Conservation (phyloP, 2,888 invertebrate genomes). For the Harpalus rubripes region DNA sequence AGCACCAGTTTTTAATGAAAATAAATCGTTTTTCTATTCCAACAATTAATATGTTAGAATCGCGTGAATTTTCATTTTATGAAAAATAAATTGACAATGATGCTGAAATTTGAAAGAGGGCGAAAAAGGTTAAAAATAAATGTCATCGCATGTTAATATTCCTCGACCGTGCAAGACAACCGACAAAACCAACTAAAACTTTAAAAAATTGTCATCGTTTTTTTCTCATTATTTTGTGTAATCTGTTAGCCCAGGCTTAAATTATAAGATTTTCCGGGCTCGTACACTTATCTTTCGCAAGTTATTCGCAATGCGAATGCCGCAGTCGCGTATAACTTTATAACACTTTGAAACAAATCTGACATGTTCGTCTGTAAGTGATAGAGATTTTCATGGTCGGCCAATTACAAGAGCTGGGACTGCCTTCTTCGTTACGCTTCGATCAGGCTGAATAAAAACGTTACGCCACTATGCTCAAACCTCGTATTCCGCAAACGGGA, state of each 20-base stretch:
- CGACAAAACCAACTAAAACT: conserved; percentile 21
- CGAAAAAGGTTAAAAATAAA: conserved; percentile 12
- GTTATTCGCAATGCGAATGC: conserved; percentile 9
- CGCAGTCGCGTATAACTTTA: conserved; percentile 54
- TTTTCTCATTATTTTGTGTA: conserved; percentile 55
- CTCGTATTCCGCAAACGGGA: background rate
- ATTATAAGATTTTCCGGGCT: conserved; percentile 60
- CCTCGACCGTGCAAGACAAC: background rate
- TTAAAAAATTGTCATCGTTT: conserved; percentile 29
- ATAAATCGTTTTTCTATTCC: background rate
- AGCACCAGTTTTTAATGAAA: too few relatives aligned
- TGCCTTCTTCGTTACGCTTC: conserved; percentile 55
- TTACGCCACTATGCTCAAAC: conserved; percentile 21
- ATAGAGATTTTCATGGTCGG: conserved; percentile 63
- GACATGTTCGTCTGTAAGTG: conserved; percentile 63
- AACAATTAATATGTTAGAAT: background rate
- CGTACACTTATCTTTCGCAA: conserved; percentile 48
- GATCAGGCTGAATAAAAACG: conserved; percentile 56
- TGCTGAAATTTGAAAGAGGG: background rate
- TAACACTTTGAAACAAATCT: conserved; percentile 63
- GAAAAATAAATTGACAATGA: conserved; percentile 4
- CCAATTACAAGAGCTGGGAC: conserved; percentile 52
- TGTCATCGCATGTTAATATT: conserved; percentile 46
- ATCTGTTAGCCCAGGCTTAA: conserved; percentile 60
- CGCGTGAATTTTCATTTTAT: background rate